Percentiles rank a stretch among this genome's conserved stretches.
Conservation (phyloP, 2,888 invertebrate species). For the Aphrophora alni region DNA sequence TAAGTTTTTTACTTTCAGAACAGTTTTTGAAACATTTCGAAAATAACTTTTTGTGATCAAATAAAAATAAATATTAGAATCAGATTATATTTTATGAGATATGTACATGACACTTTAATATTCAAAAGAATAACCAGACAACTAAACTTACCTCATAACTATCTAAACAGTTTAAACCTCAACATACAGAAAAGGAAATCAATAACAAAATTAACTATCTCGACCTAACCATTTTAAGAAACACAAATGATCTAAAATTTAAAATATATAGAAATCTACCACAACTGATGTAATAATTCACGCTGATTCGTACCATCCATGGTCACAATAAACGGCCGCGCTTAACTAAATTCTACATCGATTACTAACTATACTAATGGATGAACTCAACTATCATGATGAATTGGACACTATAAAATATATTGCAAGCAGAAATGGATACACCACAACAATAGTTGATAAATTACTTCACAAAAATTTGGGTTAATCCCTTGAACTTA, state of each 20-base stretch:
- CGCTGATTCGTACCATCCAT: not conserved
- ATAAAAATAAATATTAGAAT: not conserved
- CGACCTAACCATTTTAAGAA: not conserved
- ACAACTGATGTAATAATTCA: slow-evolving; percentile 7
- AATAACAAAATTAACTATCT: not conserved
- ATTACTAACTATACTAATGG: not conserved
- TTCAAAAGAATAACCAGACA: not conserved
- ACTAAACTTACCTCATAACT: not conserved
- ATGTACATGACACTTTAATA: slow-evolving; percentile 20
- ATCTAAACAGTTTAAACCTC: not conserved
- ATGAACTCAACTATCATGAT: not conserved
- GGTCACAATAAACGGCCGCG: not conserved
- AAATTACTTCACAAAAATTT: not conserved
- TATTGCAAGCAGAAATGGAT: not conserved
- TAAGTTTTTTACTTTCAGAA: not conserved
- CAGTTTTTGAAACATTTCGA: slow-evolving; percentile 3
- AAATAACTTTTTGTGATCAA: not conserved
- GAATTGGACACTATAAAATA: slow-evolving; percentile 15
- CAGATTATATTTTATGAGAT: not conserved
- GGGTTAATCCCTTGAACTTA: no score
- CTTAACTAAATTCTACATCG: not conserved
- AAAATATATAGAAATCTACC: slow-evolving; percentile 15
- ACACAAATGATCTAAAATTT: not conserved
- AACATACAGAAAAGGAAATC: not conserved
- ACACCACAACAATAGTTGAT: not conserved